Evolutionary conservation across 2,888 invertebrate species (phyloP).

Genomic region (Lobophora halterata): DNA sequence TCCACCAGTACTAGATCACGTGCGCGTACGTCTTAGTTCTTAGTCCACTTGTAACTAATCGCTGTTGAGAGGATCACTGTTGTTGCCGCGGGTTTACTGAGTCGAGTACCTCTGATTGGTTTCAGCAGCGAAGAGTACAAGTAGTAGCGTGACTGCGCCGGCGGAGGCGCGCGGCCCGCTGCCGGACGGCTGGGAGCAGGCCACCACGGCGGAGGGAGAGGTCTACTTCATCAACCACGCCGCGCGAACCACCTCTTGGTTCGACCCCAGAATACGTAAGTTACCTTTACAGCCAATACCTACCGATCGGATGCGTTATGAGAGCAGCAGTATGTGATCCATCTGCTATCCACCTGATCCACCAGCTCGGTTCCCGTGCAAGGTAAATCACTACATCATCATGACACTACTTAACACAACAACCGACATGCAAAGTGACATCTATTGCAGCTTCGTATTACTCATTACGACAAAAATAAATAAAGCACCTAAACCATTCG

Average conservation of each 20-base stretch:
- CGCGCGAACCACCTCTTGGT: constrained; percentile 97
- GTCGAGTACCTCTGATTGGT: constrained; percentile 62
- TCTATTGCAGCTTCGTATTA: too few relatives aligned
- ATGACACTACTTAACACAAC: too few relatives aligned
- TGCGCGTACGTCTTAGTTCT: constrained; percentile 57
- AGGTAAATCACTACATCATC: too few relatives aligned
- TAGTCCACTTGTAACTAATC: constrained; percentile 70
- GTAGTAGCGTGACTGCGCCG: constrained; percentile 75
- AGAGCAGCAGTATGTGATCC: background rate
- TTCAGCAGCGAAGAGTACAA: constrained; percentile 80
- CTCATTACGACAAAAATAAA: too few relatives aligned
- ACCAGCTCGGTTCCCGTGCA: background rate
- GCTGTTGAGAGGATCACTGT: constrained; percentile 71
- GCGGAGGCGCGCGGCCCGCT: constrained; percentile 86
- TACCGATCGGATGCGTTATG: constrained; percentile 8
- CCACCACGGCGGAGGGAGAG: constrained; percentile 91
- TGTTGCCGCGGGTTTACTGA: constrained; percentile 30
- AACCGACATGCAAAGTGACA: too few relatives aligned
- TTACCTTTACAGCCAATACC: too few relatives aligned
- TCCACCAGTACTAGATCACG: constrained; percentile 59
- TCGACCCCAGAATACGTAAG: constrained; percentile 98
- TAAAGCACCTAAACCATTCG: too few relatives aligned
- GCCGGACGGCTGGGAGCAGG: constrained; percentile 94
- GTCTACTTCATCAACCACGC: constrained; percentile 95
- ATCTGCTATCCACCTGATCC: too few relatives aligned